Conservation (phyloP, 2,888 invertebrate genomes). For the Tolmerus cingulatus region DNA sequence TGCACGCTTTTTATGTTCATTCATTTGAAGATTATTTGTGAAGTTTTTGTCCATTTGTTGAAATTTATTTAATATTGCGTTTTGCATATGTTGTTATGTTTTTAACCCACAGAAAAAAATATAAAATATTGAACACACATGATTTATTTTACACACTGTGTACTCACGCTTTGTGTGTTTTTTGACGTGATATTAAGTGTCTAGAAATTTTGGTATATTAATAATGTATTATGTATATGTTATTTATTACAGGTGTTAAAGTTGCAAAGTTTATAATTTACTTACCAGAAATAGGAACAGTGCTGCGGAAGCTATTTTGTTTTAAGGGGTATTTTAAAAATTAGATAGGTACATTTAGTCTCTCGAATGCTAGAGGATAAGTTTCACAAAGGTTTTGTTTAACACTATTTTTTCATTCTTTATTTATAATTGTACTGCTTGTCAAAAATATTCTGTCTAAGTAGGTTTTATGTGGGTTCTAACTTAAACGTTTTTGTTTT, state of each 20-base stretch:
- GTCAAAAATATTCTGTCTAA: neutral
- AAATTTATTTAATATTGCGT: neutral
- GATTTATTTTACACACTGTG: neutral
- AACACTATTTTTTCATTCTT: neutral
- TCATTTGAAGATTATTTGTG: conserved; percentile 20
- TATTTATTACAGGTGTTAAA: conserved; percentile 11
- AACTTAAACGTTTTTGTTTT: neutral
- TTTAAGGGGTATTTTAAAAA: neutral
- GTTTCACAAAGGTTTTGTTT: too few relatives aligned
- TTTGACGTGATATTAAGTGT: conserved; percentile 17
- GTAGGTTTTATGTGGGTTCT: neutral
- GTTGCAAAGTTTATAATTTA: conserved; percentile 32
- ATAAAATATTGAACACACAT: neutral
- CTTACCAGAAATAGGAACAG: neutral
- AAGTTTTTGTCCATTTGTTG: neutral
- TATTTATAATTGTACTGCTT: too few relatives aligned
- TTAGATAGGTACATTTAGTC: neutral
- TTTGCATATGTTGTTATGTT: conserved; percentile 15
- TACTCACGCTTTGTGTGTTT: conserved; percentile 37
- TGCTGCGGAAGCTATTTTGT: neutral
- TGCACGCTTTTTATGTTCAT: conserved; percentile 34
- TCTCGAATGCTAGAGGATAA: too few relatives aligned
- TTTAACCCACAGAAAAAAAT: neutral
- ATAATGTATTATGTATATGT: neutral
- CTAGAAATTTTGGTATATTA: conserved; percentile 9